These are phyloP conservation scores for Aethes cnicana DNA, from an alignment of 2,888 invertebrate genomes.

Conservation along the genomic window DNA sequence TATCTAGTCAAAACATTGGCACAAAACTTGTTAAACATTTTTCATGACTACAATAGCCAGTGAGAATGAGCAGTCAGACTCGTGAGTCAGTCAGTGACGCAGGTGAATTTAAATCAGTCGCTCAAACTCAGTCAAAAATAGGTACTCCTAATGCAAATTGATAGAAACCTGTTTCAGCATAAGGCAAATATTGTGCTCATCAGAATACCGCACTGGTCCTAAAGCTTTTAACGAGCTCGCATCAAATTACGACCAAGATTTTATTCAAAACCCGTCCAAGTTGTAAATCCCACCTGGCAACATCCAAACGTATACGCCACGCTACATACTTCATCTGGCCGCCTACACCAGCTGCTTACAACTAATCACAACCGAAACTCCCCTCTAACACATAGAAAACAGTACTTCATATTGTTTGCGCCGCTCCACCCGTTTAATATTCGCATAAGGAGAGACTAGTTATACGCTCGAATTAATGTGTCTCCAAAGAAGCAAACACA, in stretches of 20 bases:
- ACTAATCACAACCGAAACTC: slow-evolving; percentile 31
- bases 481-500: slow-evolving; percentile 38
- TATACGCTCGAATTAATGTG: slow-evolving; percentile 47
- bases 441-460: slow-evolving; percentile 47
- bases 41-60: too few species aligned
- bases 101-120: neutral
- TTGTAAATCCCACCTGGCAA: slow-evolving; percentile 48
- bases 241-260: slow-evolving; percentile 43
- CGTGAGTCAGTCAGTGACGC: too few species aligned
- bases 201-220: slow-evolving; percentile 17
- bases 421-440: slow-evolving; percentile 36
- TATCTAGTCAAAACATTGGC: too few species aligned
- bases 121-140: too few species aligned
- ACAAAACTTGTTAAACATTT: too few species aligned
- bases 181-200: slow-evolving; percentile 1
- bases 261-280: slow-evolving; percentile 42
- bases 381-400: slow-evolving; percentile 31
- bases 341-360: slow-evolving; percentile 31
- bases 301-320: slow-evolving; percentile 34
- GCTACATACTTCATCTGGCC: slow-evolving; percentile 39
- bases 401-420: slow-evolving; percentile 30
- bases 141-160: neutral
- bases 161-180: slow-evolving; percentile 8
- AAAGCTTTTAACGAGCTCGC: slow-evolving; percentile 34
- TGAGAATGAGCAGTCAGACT: too few species aligned